Conservation (phyloP, 2,797 vertebrate genomes). For the Hybognathus amarus region DNA sequence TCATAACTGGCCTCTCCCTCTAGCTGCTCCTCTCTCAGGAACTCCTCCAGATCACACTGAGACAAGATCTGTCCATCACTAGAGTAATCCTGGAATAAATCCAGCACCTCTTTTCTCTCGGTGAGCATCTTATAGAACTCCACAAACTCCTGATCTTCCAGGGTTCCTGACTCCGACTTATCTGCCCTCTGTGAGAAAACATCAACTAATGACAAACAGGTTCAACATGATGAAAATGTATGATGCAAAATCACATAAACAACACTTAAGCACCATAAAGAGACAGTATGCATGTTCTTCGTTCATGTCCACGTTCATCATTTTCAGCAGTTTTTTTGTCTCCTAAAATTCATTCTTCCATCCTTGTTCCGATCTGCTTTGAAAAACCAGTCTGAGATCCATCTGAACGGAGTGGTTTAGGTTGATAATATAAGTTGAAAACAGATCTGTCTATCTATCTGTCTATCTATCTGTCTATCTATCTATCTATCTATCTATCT, state of each 20-base stretch:
- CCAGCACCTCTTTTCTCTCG: conserved; percentile 86
- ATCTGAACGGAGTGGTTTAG: conserved; percentile 78
- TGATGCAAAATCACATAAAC: neutral
- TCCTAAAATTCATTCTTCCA: conserved; percentile 94
- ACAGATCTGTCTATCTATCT: no score
- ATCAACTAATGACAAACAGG: neutral
- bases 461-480: no score
- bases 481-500: no score
- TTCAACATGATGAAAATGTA: neutral
- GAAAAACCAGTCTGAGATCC: conserved; percentile 94
- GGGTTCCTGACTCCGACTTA: conserved; percentile 79
- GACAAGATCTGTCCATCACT: conserved; percentile 87
- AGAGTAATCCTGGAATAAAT: conserved; percentile 89
- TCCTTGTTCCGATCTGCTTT: conserved; percentile 96
- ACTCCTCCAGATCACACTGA: conserved; percentile 87
- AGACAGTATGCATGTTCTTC: conserved; percentile 86
- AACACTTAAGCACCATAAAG: conserved; percentile 81
- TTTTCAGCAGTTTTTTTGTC: conserved; percentile 85
- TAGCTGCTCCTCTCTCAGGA: conserved; percentile 85
- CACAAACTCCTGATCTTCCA: conserved; percentile 93
- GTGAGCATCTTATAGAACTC: conserved; percentile 95
- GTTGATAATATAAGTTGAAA: conserved; percentile 40
- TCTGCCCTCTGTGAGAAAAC: conserved; percentile 83
- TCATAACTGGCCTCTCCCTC: conserved; percentile 76
- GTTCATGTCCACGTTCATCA: conserved; percentile 97